Conservation (phyloP, 2,797 vertebrate species). For the Poeciliopsis paucimaculata region DNA sequence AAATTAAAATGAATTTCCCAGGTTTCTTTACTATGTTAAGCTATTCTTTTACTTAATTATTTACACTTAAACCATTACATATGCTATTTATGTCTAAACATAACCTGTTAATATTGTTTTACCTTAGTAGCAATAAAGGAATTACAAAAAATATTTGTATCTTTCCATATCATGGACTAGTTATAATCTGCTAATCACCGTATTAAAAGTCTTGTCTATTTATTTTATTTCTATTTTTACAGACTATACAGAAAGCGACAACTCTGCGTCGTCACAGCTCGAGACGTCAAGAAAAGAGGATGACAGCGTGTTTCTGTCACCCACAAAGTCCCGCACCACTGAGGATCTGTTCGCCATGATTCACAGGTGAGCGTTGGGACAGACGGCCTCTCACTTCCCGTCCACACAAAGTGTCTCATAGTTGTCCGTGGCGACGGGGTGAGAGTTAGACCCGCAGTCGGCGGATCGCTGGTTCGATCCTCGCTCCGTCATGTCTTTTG, state of each 20-base stretch:
- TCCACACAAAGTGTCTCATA: neutral
- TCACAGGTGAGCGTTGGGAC: slow-evolving; percentile 85
- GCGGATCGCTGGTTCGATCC: too few species aligned
- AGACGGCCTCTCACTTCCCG: accelerated
- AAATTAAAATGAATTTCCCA: neutral
- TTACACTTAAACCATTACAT: neutral
- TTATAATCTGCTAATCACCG: neutral
- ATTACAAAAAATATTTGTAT: neutral
- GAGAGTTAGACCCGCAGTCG: too few species aligned
- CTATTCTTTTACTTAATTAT: neutral
- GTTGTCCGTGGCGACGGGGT: too few species aligned
- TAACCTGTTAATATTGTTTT: neutral
- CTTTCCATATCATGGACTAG: neutral
- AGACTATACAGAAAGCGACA: slow-evolving; percentile 87
- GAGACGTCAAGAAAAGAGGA: slow-evolving; percentile 86
- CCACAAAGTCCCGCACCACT: slow-evolving; percentile 91
- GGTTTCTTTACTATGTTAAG: neutral
- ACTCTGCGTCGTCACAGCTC: slow-evolving; percentile 79
- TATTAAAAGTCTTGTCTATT: neutral
- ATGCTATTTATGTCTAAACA: neutral
- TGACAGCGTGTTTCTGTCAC: slow-evolving; percentile 89
- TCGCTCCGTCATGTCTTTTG: too few species aligned
- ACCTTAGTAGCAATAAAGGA: neutral
- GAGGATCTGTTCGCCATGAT: slow-evolving; percentile 98
- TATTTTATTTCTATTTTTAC: slow-evolving; percentile 26